phyloP scores from a whole-genome alignment of 2,888 invertebrate genomes.

The Nesidiocoris tenuis region DNA sequence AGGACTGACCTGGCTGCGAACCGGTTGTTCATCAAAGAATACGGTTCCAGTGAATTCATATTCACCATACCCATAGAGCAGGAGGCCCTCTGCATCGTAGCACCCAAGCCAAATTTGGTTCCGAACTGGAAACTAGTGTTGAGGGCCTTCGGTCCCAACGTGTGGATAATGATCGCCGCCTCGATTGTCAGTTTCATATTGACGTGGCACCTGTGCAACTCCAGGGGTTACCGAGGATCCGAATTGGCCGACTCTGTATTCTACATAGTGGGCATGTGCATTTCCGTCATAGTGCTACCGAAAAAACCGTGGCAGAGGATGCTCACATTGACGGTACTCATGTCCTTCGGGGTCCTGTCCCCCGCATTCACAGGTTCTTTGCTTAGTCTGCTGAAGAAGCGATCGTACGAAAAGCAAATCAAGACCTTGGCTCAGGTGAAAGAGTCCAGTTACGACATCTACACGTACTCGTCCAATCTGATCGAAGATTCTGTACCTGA shows the following conservation, averaged over 20 bases:
- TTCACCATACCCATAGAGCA: neutral
- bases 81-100: conserved; percentile 18
- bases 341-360: neutral
- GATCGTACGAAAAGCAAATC: conserved; percentile 27
- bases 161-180: neutral
- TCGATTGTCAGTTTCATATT: neutral
- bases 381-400: neutral
- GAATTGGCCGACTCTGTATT: neutral
- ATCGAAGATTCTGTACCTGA: conserved; percentile 5
- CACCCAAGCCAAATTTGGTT: neutral
- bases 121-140: conserved; percentile 29
- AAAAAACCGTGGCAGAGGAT: conserved; percentile 8
- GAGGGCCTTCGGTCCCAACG: conserved; percentile 2
- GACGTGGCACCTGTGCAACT: conserved; percentile 13
- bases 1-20: conserved; percentile 22
- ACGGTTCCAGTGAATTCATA: conserved; percentile 1
- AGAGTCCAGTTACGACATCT: neutral
- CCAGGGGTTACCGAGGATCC: neutral
- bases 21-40: conserved; percentile 20
- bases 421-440: conserved; percentile 7
- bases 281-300: conserved; percentile 10
- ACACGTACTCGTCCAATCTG: conserved; percentile 17
- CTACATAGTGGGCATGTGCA: conserved; percentile 5
- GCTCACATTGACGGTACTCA: conserved; percentile 1
- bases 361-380: conserved; percentile 16